Base-by-base conservation (phyloP, 2,888 invertebrate species). In the Pterostichus madidus region DNA sequence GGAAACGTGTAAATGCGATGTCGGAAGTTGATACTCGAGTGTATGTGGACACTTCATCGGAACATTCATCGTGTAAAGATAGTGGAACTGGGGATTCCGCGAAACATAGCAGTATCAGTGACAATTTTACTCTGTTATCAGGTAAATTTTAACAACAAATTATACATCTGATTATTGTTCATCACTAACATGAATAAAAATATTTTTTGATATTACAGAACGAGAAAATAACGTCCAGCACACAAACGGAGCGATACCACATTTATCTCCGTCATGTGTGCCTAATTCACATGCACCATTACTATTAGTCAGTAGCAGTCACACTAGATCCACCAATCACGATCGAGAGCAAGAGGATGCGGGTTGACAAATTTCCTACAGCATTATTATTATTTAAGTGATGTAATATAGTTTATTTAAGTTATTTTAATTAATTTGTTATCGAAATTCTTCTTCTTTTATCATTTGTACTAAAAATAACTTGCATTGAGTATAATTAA, bases 11-110 rank as follows among this genome's bases (percentile, higher is more conserved):
- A 24, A 61, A 46, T 61, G 44, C 84, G 7, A 90, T 91, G 84
- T 89, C 91, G 80, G 85, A 87, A 2, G 85, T 85, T 5, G 89
- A 88, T 7, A 87, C 87, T 7, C 89, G 89, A 61, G 86, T 90
- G n/a, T 92, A 91, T 86, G 90, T 93, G 83, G 95, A 95, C 89
- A 94, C 94, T 89, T 91, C 93, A 87, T 95, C 95, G 5, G 95
- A 95, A 88, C 94, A 94, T 88, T 94, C 94, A 11, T 93, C 94
- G 7, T 95, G 95, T 87, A 95, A 95, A 90, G 96, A 96, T 88
- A 95, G 95, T 90, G 95, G 95, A 64, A 95, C 95, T 79, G 95
- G 95, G 79, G 95, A 95, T 88, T 95, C 95, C 77, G 95, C 94
- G 32, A 95, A 94, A 90, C 92, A 94, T 85, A 94, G 95, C 85